These are phyloP conservation scores for Oligia strigilis DNA, from an alignment of 2,888 invertebrate genomes.

Conservation along the genomic window DNA sequence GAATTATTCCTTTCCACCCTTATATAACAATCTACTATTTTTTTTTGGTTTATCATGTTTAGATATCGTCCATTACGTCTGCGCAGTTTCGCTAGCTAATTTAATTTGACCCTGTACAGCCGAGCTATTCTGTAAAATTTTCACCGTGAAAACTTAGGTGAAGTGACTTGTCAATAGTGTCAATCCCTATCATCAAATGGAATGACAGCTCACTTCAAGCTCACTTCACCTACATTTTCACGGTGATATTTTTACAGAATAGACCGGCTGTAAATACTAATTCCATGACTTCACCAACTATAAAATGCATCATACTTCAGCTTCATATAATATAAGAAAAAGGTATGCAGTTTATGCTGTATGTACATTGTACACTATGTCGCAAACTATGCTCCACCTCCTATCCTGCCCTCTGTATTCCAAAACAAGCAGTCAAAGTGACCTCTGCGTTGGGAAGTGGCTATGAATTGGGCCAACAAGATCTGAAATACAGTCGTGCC, in stretches of 20 bases:
- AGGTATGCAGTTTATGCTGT: background rate
- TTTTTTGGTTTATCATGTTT: too few species aligned
- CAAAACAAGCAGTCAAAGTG: background rate
- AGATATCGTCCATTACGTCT: background rate
- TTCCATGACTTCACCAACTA: background rate
- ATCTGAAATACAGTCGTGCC: background rate
- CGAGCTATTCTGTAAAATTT: too few species aligned
- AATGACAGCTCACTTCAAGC: too few species aligned
- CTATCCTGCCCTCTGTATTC: background rate
- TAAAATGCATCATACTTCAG: too few species aligned
- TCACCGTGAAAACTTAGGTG: too few species aligned
- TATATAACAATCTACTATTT: too few species aligned
- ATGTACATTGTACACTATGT: background rate
- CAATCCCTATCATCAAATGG: too few species aligned
- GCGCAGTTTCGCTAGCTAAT: background rate
- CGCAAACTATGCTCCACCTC: background rate
- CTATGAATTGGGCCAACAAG: background rate
- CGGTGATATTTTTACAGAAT: too few species aligned
- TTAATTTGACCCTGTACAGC: background rate
- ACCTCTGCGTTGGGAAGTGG: background rate
- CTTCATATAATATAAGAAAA: background rate
- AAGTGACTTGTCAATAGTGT: too few species aligned
- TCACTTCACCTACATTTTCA: too few species aligned
- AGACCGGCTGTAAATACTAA: background rate
- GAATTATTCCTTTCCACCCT: too few species aligned